Conservation (phyloP, 2,797 vertebrate species). For the Naso thynnoides region DNA sequence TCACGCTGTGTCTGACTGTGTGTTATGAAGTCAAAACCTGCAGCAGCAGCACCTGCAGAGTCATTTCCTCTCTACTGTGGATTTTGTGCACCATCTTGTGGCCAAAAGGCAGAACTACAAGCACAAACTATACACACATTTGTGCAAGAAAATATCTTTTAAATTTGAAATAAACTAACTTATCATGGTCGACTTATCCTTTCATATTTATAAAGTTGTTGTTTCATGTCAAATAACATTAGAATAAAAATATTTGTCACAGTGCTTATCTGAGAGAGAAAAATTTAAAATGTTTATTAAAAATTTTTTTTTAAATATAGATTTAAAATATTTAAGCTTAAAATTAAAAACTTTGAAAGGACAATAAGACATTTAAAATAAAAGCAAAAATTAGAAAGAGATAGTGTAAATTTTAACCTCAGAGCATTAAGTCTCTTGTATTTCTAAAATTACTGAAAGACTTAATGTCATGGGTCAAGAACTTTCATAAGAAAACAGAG, state of each 20-base stretch:
- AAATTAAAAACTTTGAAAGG: not conserved
- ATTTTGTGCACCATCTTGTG: slow-evolving; percentile 58
- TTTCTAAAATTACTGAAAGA: too few species aligned
- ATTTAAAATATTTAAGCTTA: not conserved
- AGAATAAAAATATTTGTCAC: not conserved
- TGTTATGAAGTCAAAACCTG: slow-evolving; percentile 1
- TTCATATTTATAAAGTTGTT: not conserved
- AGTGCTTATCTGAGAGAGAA: not conserved
- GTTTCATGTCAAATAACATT: not conserved
- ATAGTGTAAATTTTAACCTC: not conserved
- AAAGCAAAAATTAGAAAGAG: not conserved
- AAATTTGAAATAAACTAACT: not conserved
- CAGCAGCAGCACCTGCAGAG: not conserved
- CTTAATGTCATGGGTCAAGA: too few species aligned
- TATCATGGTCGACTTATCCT: not conserved
- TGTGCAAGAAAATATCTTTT: not conserved
- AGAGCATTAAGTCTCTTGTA: not conserved
- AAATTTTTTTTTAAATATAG: not conserved
- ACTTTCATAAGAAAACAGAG: not conserved
- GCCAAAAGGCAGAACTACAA: slow-evolving; percentile 10
- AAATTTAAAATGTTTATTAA: not conserved
- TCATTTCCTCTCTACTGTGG: not conserved
- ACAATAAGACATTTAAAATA: too few species aligned
- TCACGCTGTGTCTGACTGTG: not conserved
- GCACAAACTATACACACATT: not conserved